These are phyloP conservation scores for Ammodytes marinus DNA, from an alignment of 2,113 vertebrate species.

Conservation along the genomic window DNA sequence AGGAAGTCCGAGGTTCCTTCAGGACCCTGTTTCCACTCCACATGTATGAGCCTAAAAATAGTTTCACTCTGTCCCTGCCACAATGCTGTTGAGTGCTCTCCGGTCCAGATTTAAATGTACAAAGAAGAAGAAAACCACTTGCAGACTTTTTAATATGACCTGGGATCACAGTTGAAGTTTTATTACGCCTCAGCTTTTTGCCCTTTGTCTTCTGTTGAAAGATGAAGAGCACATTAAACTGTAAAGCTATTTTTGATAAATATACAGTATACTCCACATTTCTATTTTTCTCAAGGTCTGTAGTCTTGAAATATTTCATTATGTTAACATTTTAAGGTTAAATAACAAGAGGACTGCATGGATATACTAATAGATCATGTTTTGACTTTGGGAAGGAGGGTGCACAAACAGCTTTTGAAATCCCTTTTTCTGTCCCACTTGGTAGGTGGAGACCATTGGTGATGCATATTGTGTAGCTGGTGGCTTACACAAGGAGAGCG, in stretches of 20 bases:
- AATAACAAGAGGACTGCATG: not conserved
- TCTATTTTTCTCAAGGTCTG: conserved; percentile 17
- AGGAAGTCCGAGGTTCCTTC: conserved; percentile 77
- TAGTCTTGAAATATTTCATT: conserved; percentile 6
- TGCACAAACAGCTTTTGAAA: not conserved
- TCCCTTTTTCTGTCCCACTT: conserved; percentile 9
- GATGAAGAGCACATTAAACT: conserved; percentile 25
- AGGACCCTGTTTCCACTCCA: conserved; percentile 83
- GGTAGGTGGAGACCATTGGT: conserved; percentile 95
- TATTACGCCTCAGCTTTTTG: conserved; percentile 23
- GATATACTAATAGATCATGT: not conserved
- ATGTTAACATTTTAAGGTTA: conserved; percentile 6
- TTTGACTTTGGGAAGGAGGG: conserved; percentile 4
- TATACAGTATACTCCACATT: conserved; percentile 43
- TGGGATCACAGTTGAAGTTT: conserved; percentile 50
- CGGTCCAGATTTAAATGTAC: conserved; percentile 47
- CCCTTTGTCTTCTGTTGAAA: conserved; percentile 22
- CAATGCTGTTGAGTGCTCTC: conserved; percentile 61
- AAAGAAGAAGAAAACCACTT: conserved; percentile 26
- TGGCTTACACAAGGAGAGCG: conserved; percentile 94
- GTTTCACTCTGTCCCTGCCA: conserved; percentile 74
- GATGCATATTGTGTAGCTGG: conserved; percentile 98
- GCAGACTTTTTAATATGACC: conserved; percentile 43
- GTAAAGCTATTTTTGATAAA: conserved; percentile 37
- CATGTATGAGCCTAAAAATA: conserved; percentile 82